These are phyloP conservation scores for Calliphora vicina DNA, from an alignment of 1,140 invertebrate genomes.

Conservation along the genomic window DNA sequence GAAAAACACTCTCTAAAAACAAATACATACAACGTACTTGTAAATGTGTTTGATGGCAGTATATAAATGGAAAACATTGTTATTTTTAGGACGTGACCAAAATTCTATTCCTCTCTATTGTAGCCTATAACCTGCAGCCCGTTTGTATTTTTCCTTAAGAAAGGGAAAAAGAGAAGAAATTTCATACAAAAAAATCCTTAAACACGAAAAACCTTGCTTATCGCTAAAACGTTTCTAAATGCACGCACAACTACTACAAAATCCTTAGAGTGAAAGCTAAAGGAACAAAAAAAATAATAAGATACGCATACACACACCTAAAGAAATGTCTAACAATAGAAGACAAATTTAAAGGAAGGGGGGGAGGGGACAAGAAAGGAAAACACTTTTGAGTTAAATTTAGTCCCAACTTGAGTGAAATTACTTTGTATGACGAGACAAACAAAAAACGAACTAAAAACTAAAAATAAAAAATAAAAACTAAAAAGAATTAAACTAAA, in stretches of 20 bases:
- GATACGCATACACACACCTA: neutral
- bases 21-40: too few relatives aligned
- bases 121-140: neutral
- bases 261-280: neutral
- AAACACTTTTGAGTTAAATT: neutral
- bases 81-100: neutral
- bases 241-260: neutral
- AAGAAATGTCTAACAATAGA: neutral
- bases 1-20: too few relatives aligned
- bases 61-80: neutral
- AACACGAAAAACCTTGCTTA: conserved; percentile 23
- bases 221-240: neutral
- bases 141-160: neutral
- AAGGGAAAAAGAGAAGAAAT: too few relatives aligned
- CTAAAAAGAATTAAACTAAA: too few relatives aligned
- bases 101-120: neutral
- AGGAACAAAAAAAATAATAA: neutral
- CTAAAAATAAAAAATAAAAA: too few relatives aligned
- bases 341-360: neutral
- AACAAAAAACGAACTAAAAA: too few relatives aligned
- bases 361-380: neutral
- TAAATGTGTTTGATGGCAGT: too few relatives aligned
- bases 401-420: neutral
- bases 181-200: conserved; percentile 25
- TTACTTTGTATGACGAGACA: neutral